A percentile compares a stretch with the other conserved stretches of the same genome.
Conservation (phyloP, 2,113 vertebrate species). For the Falcunculus frontatus region DNA sequence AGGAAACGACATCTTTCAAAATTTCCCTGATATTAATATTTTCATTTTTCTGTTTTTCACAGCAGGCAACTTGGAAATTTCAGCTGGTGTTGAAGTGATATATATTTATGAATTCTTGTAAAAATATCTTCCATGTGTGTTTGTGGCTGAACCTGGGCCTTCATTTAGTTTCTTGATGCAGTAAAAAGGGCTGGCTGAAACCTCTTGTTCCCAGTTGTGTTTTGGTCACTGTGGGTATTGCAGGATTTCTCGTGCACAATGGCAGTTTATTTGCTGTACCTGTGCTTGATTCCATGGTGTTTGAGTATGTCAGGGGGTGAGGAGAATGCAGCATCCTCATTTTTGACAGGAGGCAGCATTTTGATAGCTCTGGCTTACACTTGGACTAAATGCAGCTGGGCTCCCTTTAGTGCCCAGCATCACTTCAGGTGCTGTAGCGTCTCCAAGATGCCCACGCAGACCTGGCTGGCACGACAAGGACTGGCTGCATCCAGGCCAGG, state of each 20-base stretch:
- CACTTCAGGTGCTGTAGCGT: neutral
- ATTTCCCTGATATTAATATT: neutral
- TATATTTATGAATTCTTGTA: neutral
- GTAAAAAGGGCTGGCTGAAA: neutral
- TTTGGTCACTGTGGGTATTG: neutral
- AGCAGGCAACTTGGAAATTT: neutral
- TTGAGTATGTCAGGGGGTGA: rapidly evolving
- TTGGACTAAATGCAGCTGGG: neutral
- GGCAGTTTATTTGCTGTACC: neutral
- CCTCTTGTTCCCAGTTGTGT: neutral
- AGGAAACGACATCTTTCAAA: neutral
- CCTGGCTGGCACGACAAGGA: neutral
- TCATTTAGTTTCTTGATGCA: neutral
- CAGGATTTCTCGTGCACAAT: neutral
- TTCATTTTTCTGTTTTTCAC: neutral
- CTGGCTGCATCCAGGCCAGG: neutral
- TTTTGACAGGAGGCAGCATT: neutral
- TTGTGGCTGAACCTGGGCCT: neutral
- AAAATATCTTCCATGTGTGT: neutral
- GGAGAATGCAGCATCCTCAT: neutral
- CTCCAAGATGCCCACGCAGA: rapidly evolving
- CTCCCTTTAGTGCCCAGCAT: neutral
- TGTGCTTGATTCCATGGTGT: neutral
- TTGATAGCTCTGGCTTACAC: neutral
- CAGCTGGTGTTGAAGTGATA: neutral